These are phyloP conservation scores for Alligator mississippiensis DNA, from an alignment of 2,113 vertebrate species.

Conservation along the genomic window DNA sequence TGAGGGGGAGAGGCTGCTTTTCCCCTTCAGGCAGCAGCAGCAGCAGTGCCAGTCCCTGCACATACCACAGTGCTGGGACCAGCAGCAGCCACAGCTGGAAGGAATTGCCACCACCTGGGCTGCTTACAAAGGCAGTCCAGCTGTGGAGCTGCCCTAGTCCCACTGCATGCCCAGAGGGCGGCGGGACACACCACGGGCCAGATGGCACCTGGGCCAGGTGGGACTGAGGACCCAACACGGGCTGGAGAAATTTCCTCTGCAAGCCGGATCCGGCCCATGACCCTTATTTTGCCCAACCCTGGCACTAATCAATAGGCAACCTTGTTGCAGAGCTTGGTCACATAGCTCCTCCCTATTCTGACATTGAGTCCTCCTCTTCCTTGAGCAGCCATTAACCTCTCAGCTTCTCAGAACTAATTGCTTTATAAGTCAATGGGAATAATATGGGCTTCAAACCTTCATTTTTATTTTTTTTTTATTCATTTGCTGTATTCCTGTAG, in stretches of 20 bases:
- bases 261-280: no score
- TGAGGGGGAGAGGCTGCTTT: no score
- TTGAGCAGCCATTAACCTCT: not conserved
- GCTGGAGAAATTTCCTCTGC: not conserved
- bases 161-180: not conserved
- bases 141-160: accelerated
- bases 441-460: not conserved
- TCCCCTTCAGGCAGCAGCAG: no score
- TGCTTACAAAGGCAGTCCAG: no score
- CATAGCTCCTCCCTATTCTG: not conserved
- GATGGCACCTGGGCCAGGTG: not conserved
- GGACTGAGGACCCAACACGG: not conserved
- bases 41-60: no score
- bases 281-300: no score
- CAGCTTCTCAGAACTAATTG: not conserved
- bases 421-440: not conserved
- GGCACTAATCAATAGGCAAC: not conserved
- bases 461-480: no score
- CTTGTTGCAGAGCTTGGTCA: not conserved
- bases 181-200: not conserved
- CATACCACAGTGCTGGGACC: no score
- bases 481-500: no score
- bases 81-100: no score
- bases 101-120: no score
- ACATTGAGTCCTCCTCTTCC: not conserved